phyloP scores from a whole-genome alignment of 2,888 invertebrate genomes.

The Leptodirus hochenwartii region DNA sequence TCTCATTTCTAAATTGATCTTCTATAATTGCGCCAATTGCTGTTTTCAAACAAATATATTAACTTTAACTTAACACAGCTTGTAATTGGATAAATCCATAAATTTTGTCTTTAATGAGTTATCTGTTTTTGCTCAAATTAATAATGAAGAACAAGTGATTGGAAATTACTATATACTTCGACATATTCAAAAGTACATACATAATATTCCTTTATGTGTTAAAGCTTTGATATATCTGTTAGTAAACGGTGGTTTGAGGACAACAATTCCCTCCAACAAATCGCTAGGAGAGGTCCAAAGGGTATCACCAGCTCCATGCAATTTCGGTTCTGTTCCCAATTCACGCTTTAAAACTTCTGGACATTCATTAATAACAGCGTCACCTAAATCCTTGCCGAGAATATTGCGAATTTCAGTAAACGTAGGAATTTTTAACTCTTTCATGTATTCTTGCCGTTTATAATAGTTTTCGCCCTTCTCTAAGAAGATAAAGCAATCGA shows the following conservation, averaged over 20 bases:
- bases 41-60: no score
- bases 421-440: conserved; percentile 19
- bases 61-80: no score
- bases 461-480: conserved; percentile 17
- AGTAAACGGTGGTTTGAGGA: conserved; percentile 25
- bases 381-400: conserved; percentile 21
- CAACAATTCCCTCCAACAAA: conserved; percentile 24
- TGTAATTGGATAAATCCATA: neutral
- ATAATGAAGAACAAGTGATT: no score
- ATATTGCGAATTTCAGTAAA: conserved; percentile 21
- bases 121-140: no score
- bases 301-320: conserved; percentile 23
- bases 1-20: conserved; percentile 19
- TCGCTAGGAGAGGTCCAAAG: conserved; percentile 29
- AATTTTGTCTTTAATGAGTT: conserved; percentile 1
- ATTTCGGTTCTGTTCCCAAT: conserved; percentile 20
- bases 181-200: conserved; percentile 13
- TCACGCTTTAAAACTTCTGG: conserved; percentile 18
- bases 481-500: no score
- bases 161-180: no score
- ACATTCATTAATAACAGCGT: conserved; percentile 21
- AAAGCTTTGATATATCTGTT: conserved; percentile 24
- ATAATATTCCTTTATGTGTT: conserved; percentile 26
- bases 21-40: conserved; percentile 23
- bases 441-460: conserved; percentile 15